Base-by-base conservation (phyloP, 1,140 invertebrate species). In the Euborellia annulipes region DNA sequence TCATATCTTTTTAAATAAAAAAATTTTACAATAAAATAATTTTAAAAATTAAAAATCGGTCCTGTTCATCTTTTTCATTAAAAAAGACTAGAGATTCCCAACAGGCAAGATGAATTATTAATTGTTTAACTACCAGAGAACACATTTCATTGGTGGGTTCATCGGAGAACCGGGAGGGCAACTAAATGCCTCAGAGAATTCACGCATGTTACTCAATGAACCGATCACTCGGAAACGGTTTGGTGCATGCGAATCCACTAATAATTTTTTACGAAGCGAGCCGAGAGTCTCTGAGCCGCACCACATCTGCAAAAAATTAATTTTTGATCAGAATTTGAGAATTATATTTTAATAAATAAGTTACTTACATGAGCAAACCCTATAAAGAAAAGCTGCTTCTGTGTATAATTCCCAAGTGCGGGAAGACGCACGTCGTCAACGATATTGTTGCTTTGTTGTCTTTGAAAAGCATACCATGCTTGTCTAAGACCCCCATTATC, bases 351-450 rank as follows among this genome's bases (percentile, higher is more conserved):
- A 39, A 9, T 40, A 56, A 69, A 55, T 6, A 11, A 6, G 23
- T 27, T 27, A 27, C 23, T 58, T 66, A 85, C 83, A 64, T 90
- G 87, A 19, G 79, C 85, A 62, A 79, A 90, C n/a, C 79, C 73
- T 8, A 93, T 70, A 64, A 87, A 97, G 58, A 95, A 86, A 14
- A 96, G 66, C 62, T 96, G 90, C 36, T 89, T 75, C 36, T 77
- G 72, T 1, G 73, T 77, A 38, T 78, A 77, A 37, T 79, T 55
- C 42, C 83, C 76, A 48, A 92, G 74, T 16, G 86, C 85, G 0
- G 87, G 86, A 22, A 91, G 61, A 46, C 69, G 63, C 0, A 61
- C 60, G 32, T 57, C 54, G 9, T 51, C 39, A 8, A 16, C 16
- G 3, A 36, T 44, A 44, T 70, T 57, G n/a, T n/a, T n/a, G 21